Conservation (phyloP, 2,113 vertebrate species). For the Sceloporus undulatus region DNA sequence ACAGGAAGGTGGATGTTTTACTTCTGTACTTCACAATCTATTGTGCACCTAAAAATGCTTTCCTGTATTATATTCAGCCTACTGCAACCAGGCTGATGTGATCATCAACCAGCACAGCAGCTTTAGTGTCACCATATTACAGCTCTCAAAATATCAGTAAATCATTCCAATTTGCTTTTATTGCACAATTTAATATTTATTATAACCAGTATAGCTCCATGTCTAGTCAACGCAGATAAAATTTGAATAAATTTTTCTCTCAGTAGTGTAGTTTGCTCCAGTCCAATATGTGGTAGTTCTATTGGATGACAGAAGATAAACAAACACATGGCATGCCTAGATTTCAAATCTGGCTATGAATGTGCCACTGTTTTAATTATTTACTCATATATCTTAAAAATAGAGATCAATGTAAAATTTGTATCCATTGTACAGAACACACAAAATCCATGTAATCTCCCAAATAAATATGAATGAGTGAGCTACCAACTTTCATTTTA, state of each 20-base stretch:
- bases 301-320: background rate
- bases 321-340: background rate
- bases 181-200: constrained; percentile 13
- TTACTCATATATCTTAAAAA: background rate
- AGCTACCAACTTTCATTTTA: background rate
- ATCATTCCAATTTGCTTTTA: constrained; percentile 7
- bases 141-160: background rate
- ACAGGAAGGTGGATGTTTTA: background rate
- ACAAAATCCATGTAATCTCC: too few species aligned
- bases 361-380: background rate
- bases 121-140: background rate
- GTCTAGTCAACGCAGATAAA: background rate
- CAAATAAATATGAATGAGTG: background rate
- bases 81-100: background rate
- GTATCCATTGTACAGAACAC: background rate
- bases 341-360: background rate
- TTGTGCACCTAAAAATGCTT: background rate
- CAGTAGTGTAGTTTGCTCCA: too few species aligned
- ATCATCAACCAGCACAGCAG: background rate
- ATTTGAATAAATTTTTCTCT: background rate
- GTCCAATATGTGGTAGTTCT: background rate
- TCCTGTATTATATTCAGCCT: background rate
- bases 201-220: background rate
- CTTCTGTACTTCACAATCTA: background rate
- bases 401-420: background rate